Evolutionary conservation across 2,113 vertebrate genomes (phyloP).

Genomic region (Gobiocypris rarus): DNA sequence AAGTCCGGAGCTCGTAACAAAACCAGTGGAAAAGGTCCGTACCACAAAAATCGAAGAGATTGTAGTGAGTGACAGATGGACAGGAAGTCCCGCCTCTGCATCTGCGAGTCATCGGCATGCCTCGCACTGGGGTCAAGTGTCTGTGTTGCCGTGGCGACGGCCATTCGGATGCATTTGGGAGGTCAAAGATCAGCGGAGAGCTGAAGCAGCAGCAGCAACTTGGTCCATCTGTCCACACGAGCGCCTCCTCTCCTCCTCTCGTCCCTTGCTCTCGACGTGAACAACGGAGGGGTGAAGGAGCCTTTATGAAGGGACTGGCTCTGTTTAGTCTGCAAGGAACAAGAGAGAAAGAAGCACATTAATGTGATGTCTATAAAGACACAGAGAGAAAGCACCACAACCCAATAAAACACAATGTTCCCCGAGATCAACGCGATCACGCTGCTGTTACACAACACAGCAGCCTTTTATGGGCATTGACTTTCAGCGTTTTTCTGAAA

Average conservation of each 20-base stretch:
- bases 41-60: conserved; percentile 41
- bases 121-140: conserved; percentile 71
- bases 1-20: conserved; percentile 58
- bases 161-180: conserved; percentile 62
- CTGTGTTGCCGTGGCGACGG: conserved; percentile 70
- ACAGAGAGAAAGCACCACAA: conserved; percentile 29
- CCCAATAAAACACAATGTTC: conserved; percentile 47
- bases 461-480: conserved; percentile 31
- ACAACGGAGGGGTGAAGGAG: background rate
- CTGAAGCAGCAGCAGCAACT: conserved; percentile 66
- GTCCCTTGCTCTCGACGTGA: conserved; percentile 32
- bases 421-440: background rate
- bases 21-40: conserved; percentile 59
- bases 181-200: conserved; percentile 58
- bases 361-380: conserved; percentile 52
- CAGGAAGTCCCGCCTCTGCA: conserved; percentile 52
- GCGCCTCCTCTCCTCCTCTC: conserved; percentile 60
- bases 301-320: conserved; percentile 39
- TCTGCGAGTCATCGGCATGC: conserved; percentile 61
- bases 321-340: conserved; percentile 55
- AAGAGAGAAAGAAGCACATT: conserved; percentile 39
- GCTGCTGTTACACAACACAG: background rate
- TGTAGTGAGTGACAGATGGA: conserved; percentile 40
- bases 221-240: conserved; percentile 74
- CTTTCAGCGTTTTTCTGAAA: conserved; percentile 7